Evolutionary conservation across 2,113 vertebrate genomes (phyloP).

Genomic region (Pampusana beccarii): DNA sequence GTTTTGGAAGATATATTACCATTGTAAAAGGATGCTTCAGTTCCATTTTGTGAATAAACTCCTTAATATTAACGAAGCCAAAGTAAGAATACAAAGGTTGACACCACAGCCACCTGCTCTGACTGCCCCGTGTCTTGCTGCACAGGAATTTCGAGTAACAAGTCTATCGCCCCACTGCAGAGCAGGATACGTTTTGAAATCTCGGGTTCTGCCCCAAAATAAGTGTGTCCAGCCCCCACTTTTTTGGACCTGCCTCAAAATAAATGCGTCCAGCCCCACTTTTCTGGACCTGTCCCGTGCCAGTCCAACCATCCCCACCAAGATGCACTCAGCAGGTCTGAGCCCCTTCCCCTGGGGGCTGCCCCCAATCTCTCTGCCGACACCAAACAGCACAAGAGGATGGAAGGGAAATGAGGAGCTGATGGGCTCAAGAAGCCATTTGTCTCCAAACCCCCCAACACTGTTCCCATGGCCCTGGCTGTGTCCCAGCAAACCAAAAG

Average conservation of each 20-base stretch:
- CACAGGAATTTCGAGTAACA: neutral
- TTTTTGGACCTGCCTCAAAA: neutral
- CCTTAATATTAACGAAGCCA: neutral
- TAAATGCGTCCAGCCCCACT: neutral
- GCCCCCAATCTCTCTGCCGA: neutral
- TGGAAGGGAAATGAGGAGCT: neutral
- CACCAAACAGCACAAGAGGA: neutral
- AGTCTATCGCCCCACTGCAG: fast-evolving
- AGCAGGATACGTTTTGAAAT: neutral
- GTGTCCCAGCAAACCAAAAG: neutral
- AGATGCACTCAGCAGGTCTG: fast-evolving
- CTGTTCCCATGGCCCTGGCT: neutral
- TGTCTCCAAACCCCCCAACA: neutral
- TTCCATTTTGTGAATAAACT: neutral
- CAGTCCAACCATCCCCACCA: neutral
- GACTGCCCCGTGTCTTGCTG: fast-evolving
- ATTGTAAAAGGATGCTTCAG: neutral
- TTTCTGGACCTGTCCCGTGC: fast-evolving
- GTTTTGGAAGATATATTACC: neutral
- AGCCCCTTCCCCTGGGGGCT: fast-evolving
- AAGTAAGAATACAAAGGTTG: neutral
- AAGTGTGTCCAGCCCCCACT: neutral
- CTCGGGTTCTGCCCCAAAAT: neutral
- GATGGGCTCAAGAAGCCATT: neutral
- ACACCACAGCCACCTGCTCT: fast-evolving